Percentiles rank a stretch among this genome's conserved stretches.
phyloP scores from a whole-genome alignment of 2,113 vertebrate species.

The Equus quagga region DNA sequence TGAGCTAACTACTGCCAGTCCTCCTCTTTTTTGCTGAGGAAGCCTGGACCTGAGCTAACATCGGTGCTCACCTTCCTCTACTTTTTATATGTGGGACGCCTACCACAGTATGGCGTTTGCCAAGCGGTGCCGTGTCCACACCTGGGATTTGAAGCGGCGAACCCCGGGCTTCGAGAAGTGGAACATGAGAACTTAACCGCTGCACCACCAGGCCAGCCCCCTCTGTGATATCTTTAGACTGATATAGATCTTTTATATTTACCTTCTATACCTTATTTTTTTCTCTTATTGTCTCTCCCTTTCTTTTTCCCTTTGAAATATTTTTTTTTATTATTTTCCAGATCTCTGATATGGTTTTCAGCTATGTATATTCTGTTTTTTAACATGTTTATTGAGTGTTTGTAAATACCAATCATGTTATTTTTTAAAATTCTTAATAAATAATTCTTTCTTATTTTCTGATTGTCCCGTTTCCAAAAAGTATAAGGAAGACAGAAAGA shows the following conservation, averaged over 20 bases:
- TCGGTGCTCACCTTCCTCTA: no score
- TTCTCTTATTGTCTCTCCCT: not conserved
- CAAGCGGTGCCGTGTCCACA: no score
- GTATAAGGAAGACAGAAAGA: not conserved
- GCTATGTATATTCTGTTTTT: not conserved
- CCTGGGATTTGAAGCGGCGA: no score
- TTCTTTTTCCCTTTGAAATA: not conserved
- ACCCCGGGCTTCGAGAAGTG: no score
- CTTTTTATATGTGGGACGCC: no score
- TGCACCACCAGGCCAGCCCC: no score
- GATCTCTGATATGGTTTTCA: not conserved
- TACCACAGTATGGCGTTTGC: no score
- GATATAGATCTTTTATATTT: not conserved
- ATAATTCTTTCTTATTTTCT: not conserved
- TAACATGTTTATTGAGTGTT: not conserved
- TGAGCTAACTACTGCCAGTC: no score
- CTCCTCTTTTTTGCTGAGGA: no score
- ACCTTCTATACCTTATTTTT: not conserved
- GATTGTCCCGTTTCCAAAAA: not conserved
- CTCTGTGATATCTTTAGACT: not conserved
- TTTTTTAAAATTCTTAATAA: not conserved
- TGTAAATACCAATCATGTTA: not conserved
- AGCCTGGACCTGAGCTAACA: no score
- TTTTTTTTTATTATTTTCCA: not conserved
- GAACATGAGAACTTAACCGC: no score